Evolutionary conservation across 2,113 vertebrate genomes (phyloP), one percentile per base, ranked within the genome.

Genomic region (Pachycephala philippinensis): DNA sequence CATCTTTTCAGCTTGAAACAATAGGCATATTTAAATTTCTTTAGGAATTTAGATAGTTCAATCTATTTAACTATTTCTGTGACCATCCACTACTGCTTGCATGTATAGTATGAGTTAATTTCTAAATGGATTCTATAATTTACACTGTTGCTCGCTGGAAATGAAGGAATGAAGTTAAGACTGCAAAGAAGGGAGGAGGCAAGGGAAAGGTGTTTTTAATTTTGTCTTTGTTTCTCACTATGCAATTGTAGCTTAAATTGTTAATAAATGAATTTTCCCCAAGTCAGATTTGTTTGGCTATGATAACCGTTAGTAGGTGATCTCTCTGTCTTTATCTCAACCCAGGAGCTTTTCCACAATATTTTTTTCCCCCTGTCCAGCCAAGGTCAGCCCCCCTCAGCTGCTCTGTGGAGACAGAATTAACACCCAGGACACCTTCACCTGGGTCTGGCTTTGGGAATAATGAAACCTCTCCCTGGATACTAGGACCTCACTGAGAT

Each of bases 221-320:
- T 66, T 42, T 59, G 27, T 37, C 45, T 59, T 52, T 68, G 21
- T 68, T 76, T 86, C 37, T 59, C 11, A 31, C 14, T 23, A 44
- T 52, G 14, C 53, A 44, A 42, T 52, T 18, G 37, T 27, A 44
- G 52, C 59, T 68, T 37, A 50, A 77, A 86, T 50, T 33, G 26
- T 37, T 77, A 77, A 52, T 31, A 60, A 37, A 27, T 37, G 2
- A 22, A 27, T 52, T 77, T 35, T 52, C 7, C 27, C 63, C 33
- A 10, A 27, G 53, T 60, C 33, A 44, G 44, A 21, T 37, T 76
- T 37, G 21, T 59, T 66, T 59, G 37, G 17, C 26, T 33, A 17
- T 0, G 0, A 12, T 33, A 27, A 50, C 44, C 61, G 42, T 42
- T 31, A 37, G 26, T 45, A 68, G 26, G 13, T 50, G 22, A 42